A percentile compares a stretch with the other conserved stretches of the same genome.
Evolutionary conservation across 2,113 vertebrate species (phyloP).

Genomic region (Patagioenas fasciata): DNA sequence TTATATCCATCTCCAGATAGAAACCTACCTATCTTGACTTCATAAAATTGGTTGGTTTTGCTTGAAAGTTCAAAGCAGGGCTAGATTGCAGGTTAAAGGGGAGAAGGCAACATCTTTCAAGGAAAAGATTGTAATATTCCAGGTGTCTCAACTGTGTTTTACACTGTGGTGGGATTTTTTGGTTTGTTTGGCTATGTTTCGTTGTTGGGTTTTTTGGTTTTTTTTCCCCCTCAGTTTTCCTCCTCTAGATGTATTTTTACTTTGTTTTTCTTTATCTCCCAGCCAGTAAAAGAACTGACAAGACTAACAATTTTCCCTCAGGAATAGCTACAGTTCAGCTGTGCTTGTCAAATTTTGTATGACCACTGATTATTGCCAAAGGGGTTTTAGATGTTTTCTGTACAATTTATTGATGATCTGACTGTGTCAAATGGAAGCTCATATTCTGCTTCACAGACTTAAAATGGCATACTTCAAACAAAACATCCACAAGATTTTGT

Average conservation of each 20-base stretch:
- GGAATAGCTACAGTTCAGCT: constrained; percentile 40
- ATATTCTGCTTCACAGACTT: not conserved
- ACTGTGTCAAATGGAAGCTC: constrained; percentile 10
- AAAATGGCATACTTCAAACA: not conserved
- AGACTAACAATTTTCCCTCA: constrained; percentile 46
- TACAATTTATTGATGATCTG: constrained; percentile 42
- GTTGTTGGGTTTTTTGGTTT: too few species aligned
- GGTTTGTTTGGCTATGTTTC: too few species aligned
- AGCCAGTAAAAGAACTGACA: constrained; percentile 60
- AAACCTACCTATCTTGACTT: not conserved
- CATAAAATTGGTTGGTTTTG: not conserved
- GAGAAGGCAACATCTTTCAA: not conserved
- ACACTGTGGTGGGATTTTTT: not conserved
- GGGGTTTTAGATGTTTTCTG: not conserved
- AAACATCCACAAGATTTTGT: not conserved
- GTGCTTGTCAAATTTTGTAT: constrained; percentile 62
- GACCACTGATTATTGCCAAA: constrained; percentile 55
- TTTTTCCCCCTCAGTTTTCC: not conserved
- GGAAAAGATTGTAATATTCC: constrained; percentile 21
- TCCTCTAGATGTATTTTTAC: constrained; percentile 14
- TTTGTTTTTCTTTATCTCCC: constrained; percentile 45
- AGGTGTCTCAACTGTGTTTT: constrained; percentile 42
- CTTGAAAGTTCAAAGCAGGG: not conserved
- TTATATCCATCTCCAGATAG: not conserved
- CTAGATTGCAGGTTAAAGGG: not conserved